Base-by-base conservation (phyloP, 2,888 invertebrate species). In the Neoaliturus tenellus region DNA sequence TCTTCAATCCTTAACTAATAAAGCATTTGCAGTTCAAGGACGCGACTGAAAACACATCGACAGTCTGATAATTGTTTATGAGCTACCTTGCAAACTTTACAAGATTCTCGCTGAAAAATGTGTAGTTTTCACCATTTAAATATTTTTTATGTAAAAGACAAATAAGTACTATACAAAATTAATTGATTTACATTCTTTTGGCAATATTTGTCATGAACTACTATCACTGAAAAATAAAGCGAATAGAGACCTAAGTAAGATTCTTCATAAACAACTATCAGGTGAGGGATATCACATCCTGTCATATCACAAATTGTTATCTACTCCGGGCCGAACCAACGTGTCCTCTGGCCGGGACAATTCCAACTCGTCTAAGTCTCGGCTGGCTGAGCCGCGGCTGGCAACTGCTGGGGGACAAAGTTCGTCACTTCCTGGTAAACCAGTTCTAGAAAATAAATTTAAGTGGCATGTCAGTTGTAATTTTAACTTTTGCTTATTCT, bases 341-440 rank as follows among this genome's bases (percentile, higher is more conserved):
- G 44, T 6, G 23, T 5, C 51, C 51, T 8, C 17, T 20, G 31
- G 58, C 55, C 55, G 23, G 31, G 28, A 28, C 62, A 31, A 62
- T 3, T 33, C 4, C n/a, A 62, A 55, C 28, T 33, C 67, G n/a
- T n/a, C 14, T 78, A 78, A 10, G 51, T 35, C 55, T 78, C 78
- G 10, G 78, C 20, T 0, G 28, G 33, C 25, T 78, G 78, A 44
- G 51, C 33, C 0, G 86, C 81, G 20, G 80, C 28, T 28, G 86
- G 85, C 17, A 85, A 78, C 58, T 80, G 85, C 82, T 87, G 87
- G 20, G 96, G 95, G 87, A 94, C 94, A 91, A 97, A 97, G 87
- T 94, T 95, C 73, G 94, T 92, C 73, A 96, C 95, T 92, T 97
- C 97, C 88, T 95, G 94, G 91, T 96, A 95, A 80, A 97, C 95